Conservation (phyloP, 2,888 invertebrate species). For the Lobophora halterata region DNA sequence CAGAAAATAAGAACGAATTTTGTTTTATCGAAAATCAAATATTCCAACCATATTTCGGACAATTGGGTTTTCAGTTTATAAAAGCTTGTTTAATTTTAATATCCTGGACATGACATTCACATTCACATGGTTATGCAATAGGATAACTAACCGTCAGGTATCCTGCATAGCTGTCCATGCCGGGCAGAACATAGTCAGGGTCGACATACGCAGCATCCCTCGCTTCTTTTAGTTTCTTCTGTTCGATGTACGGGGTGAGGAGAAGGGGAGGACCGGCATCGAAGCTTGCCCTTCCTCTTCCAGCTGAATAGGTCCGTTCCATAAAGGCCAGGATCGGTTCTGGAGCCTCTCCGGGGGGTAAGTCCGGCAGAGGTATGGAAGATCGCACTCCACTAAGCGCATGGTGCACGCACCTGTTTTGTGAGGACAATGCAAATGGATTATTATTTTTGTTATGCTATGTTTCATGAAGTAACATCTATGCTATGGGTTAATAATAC, state of each 20-base stretch:
- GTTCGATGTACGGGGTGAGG: conserved; percentile 78
- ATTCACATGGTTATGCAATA: too few relatives aligned
- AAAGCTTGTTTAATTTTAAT: too few relatives aligned
- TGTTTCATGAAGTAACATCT: too few relatives aligned
- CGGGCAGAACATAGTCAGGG: conserved; percentile 60
- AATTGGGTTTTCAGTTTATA: too few relatives aligned
- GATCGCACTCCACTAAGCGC: conserved; percentile 43
- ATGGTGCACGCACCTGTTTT: conserved; percentile 44
- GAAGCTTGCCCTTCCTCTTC: conserved; percentile 42
- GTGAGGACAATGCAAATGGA: too few relatives aligned
- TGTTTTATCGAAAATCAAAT: too few relatives aligned
- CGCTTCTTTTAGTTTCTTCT: conserved; percentile 74
- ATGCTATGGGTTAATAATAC: too few relatives aligned
- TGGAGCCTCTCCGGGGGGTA: conserved; percentile 70
- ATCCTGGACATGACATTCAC: too few relatives aligned
- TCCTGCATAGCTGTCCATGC: conserved; percentile 73
- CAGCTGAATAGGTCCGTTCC: conserved; percentile 60
- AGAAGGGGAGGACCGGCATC: conserved; percentile 77
- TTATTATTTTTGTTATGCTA: too few relatives aligned
- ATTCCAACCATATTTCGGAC: too few relatives aligned
- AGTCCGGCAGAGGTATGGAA: conserved; percentile 55
- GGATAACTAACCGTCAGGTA: conserved; percentile 71
- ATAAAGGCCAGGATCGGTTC: conserved; percentile 69
- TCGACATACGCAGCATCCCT: conserved; percentile 67
- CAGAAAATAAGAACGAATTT: too few relatives aligned